Base-by-base conservation (phyloP, 2,888 invertebrate genomes). In the Ganaspis brasiliensis region DNA sequence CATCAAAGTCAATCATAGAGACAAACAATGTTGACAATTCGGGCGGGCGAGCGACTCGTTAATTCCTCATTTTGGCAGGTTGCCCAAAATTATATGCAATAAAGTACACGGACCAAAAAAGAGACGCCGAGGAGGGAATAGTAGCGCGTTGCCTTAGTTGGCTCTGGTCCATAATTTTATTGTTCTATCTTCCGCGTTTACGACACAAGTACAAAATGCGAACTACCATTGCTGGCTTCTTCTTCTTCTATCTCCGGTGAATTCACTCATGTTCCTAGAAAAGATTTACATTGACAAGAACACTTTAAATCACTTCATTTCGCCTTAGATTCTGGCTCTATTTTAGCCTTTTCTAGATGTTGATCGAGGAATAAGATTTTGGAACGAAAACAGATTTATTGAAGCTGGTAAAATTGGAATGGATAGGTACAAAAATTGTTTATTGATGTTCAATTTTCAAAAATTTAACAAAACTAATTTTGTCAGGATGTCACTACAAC, bases 81-180 rank as follows among this genome's bases (percentile, higher is more conserved):
- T 67, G 19, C 63, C 63, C 21, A 67, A 67, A 67, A 67, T 67
- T 24, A 67, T 24, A 67, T 67, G n/a, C 40, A 24, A 67, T 40
- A 67, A 67, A 67, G 40, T 67, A 40, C 6, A 19, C n/a, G n/a
- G 14, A 14, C 3, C 21, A 72, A 56, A 70, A n/a, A 40, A 75
- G 67, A 49, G 40, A 40, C 59, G 55, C 19, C 35, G 67, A 77
- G n/a, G 55, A 49, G 56, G 56, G 70, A 35, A 72, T 21, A 57
- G 40, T 45, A 10, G 59, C 73, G 79, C 73, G 81, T 79, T 82
- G 82, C 83, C 82, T 83, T 77, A 80, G 79, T 87, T 88, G 89
- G 88, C 88, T 84, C 82, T 57, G 87, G 73, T 88, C 89, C 86
- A 87, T 84, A 80, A 87, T 86, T 85, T 87, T 85, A 89, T 89